phyloP scores from a whole-genome alignment of 2,797 vertebrate genomes.

The Diceros bicornis region DNA sequence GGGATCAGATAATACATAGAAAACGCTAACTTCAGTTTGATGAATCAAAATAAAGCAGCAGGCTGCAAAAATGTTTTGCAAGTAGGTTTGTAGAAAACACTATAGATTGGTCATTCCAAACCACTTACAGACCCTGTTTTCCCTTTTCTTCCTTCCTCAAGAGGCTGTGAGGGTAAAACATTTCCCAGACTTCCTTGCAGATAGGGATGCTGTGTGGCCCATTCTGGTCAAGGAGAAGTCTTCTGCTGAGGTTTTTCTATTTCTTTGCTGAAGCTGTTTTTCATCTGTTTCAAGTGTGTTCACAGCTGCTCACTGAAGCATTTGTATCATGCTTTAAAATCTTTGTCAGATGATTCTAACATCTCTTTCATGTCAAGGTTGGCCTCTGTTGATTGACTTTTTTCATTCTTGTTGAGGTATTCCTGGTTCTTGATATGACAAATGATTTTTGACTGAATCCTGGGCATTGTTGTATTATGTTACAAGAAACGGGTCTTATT shows the following conservation, averaged over 20 bases:
- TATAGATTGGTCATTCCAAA: too few species aligned
- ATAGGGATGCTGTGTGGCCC: accelerated
- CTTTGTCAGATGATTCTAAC: neutral
- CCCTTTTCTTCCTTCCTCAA: neutral
- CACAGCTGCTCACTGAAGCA: neutral
- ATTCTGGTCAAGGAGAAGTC: neutral
- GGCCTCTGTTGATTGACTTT: neutral
- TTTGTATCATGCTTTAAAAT: neutral
- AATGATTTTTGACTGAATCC: neutral
- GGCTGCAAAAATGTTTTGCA: neutral
- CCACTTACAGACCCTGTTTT: accelerated
- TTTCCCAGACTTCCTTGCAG: neutral
- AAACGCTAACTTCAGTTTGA: neutral
- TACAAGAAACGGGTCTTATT: neutral
- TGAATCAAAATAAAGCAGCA: neutral
- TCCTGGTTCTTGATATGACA: neutral
- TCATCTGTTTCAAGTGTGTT: neutral
- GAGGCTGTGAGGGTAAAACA: neutral
- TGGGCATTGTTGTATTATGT: neutral
- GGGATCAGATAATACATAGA: too few species aligned
- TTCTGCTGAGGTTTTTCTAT: neutral
- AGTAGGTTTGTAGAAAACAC: neutral
- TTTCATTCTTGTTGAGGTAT: neutral
- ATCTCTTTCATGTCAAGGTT: neutral
- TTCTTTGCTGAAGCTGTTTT: neutral